Conservation (phyloP, 2,797 vertebrate genomes). For the Coregonus suidteri region DNA sequence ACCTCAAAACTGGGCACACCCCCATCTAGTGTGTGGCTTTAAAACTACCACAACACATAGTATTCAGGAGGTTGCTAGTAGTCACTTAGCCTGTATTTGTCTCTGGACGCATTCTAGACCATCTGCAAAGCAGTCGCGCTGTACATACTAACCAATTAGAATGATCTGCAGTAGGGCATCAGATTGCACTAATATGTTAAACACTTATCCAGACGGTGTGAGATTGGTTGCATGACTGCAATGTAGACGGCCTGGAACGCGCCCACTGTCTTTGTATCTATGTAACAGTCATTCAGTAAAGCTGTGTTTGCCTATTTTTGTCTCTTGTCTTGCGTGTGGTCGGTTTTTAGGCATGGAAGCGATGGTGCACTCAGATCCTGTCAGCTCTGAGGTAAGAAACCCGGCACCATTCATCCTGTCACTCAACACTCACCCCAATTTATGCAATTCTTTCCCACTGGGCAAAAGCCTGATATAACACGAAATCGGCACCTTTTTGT, state of each 20-base stretch:
- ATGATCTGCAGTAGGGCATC: not conserved
- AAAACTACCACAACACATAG: too few species aligned
- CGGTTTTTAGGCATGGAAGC: conserved; percentile 86
- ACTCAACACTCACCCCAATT: not conserved
- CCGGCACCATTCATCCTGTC: not conserved
- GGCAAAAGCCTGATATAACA: not conserved
- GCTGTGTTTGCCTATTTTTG: not conserved
- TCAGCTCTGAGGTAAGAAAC: conserved; percentile 86
- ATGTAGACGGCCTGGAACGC: not conserved
- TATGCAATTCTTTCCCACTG: not conserved
- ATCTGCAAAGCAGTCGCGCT: too few species aligned
- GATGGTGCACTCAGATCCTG: conserved; percentile 95
- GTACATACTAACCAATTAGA: too few species aligned
- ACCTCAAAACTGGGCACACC: not conserved
- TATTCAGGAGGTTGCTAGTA: too few species aligned
- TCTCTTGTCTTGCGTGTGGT: not conserved
- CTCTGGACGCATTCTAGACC: too few species aligned
- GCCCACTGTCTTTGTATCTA: not conserved
- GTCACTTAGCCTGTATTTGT: too few species aligned
- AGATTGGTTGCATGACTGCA: not conserved
- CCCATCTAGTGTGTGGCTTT: too few species aligned
- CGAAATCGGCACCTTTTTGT: not conserved
- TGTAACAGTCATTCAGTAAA: not conserved
- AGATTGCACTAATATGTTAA: not conserved
- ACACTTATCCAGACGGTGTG: not conserved